Evolutionary conservation across 2,888 invertebrate genomes (phyloP), one percentile per base, ranked within the genome.

Genomic region (Acanthosepion lycidas): DNA sequence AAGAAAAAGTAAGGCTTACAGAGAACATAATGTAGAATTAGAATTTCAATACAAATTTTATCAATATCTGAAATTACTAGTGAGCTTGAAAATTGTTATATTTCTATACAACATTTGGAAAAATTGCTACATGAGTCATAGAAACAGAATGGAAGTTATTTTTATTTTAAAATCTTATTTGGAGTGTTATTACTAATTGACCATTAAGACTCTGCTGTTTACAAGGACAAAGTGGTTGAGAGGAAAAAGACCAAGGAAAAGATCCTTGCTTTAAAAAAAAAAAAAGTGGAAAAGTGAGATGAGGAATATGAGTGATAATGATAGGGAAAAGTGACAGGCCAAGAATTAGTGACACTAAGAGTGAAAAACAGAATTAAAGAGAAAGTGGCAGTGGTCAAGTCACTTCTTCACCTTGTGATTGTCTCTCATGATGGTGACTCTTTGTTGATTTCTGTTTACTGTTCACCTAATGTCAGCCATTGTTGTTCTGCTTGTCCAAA

Each of bases 401-500:
- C 78, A 78, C 78, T 78, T 78, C n/a, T 78, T 78, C 28, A 78
- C 78, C 15, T 78, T 78, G 78, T 78, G 78, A 78, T 78, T 78
- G n/a, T 78, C 78, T 78, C n/a, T 78, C 33, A 12, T 78, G 78
- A 78, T 78, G 78, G 78, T 78, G 78, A 78, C 28, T 78, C 78
- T 15, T 78, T 78, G 78, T 78, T 78, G 78, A n/a, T 59, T 59
- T 59, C 59, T 59, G 59, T 28, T 78, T 78, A n/a, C 78, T 78
- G 33, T 78, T 78, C n/a, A 78, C 78, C 78, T 78, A 78, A 78
- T 78, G 78, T 78, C 78, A n/a, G n/a, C 33, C 78, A 78, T 78
- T 78, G 64, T 64, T 23, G 78, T 78, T 78, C n/a, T 78, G 78
- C 78, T 78, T 78, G n/a, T 28, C 78, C 78, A 78, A 78, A n/a